phyloP scores from a whole-genome alignment of 2,888 invertebrate species.

The Chrysomela aeneicollis region DNA sequence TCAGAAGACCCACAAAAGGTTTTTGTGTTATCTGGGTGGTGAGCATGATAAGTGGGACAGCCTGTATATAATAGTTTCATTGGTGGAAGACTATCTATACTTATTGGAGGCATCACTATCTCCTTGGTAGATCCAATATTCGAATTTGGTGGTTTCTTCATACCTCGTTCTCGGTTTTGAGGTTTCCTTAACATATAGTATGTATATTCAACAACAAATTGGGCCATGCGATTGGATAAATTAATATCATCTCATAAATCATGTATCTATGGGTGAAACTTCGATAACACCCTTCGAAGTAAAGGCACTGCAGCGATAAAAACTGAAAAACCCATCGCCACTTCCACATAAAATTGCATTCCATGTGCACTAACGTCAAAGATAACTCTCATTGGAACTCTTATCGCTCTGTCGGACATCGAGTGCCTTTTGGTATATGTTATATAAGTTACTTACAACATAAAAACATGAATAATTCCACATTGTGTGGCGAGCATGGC shows the following conservation, averaged over 20 bases:
- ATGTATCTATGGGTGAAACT: neutral
- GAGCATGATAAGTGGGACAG: too few species aligned
- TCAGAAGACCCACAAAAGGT: too few species aligned
- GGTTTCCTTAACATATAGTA: too few species aligned
- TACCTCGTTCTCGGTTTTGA: too few species aligned
- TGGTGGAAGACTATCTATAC: too few species aligned
- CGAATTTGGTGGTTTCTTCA: too few species aligned
- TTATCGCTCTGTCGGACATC: constrained; percentile 29
- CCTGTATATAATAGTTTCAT: too few species aligned
- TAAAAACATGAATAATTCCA: constrained; percentile 37
- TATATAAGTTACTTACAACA: constrained; percentile 22
- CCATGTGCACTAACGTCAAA: constrained; percentile 28
- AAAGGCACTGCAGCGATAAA: constrained; percentile 22
- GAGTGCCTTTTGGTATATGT: constrained; percentile 24
- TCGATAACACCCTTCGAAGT: constrained; percentile 10
- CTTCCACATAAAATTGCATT: constrained; percentile 28
- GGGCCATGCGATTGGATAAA: too few species aligned
- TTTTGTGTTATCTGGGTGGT: too few species aligned
- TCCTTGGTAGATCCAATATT: too few species aligned
- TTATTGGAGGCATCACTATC: too few species aligned
- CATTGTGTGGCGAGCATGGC: constrained; percentile 12
- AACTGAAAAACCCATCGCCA: constrained; percentile 35
- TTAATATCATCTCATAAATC: constrained; percentile 13
- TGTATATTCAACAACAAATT: too few species aligned
- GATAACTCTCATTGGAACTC: constrained; percentile 35